Evolutionary conservation across 1,140 invertebrate species (phyloP).

Genomic region (Hestina assimilis): DNA sequence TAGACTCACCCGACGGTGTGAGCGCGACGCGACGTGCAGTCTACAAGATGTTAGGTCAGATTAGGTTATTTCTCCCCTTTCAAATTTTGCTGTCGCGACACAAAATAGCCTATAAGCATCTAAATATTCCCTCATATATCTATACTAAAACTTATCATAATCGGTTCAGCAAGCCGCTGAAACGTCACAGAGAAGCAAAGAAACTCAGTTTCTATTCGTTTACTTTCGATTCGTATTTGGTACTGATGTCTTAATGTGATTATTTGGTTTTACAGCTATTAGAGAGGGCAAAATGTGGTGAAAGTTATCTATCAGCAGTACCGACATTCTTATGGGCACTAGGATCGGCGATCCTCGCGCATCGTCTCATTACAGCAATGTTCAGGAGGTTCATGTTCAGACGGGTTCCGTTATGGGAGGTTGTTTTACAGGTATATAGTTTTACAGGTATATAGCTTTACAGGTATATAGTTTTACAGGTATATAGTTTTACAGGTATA

Average conservation of each 20-base stretch:
- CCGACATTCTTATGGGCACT: constrained; percentile 60
- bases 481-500: too few species aligned
- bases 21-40: too few species aligned
- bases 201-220: too few species aligned
- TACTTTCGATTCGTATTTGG: background rate
- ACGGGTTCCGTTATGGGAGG: constrained; percentile 58
- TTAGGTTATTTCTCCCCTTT: too few species aligned
- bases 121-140: too few species aligned
- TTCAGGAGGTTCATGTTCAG: constrained; percentile 62
- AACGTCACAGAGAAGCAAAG: too few species aligned
- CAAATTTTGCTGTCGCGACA: too few species aligned
- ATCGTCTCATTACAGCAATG: constrained; percentile 43
- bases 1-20: too few species aligned
- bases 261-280: constrained; percentile 37
- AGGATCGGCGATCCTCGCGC: constrained; percentile 54
- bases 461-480: background rate
- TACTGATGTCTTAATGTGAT: background rate
- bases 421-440: constrained; percentile 49
- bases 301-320: constrained; percentile 75
- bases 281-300: constrained; percentile 68
- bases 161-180: too few species aligned
- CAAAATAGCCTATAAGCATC: too few species aligned
- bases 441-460: background rate
- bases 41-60: too few species aligned
- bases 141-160: too few species aligned